Percentiles rank a stretch among this genome's conserved stretches.
phyloP scores from a whole-genome alignment of 2,797 vertebrate species.

The Hippopotamyrus pictus region DNA sequence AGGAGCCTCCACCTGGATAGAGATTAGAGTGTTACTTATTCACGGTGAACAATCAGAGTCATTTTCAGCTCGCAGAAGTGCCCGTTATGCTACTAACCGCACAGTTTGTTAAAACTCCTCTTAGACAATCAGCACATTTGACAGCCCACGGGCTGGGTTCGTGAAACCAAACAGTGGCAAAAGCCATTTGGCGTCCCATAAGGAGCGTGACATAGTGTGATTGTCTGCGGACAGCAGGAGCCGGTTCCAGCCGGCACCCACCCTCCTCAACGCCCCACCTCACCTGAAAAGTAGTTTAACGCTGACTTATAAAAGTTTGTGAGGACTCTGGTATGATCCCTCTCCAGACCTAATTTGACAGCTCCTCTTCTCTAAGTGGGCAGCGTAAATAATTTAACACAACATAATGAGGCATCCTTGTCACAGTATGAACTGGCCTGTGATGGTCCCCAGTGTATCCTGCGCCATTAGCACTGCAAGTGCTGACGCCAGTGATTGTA shows the following conservation, averaged over 20 bases:
- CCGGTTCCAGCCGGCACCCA: background rate
- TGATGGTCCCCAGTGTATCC: background rate
- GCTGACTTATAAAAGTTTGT: background rate
- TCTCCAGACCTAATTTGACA: background rate
- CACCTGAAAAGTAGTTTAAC: background rate
- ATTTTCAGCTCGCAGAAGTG: background rate
- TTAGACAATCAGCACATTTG: background rate
- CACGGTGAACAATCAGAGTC: background rate
- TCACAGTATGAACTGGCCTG: background rate
- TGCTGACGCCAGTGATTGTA: background rate
- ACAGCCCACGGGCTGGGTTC: background rate
- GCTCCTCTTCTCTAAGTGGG: background rate
- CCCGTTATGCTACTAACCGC: background rate
- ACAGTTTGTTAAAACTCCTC: background rate
- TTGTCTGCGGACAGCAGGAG: background rate
- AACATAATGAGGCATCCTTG: background rate
- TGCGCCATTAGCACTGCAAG: background rate
- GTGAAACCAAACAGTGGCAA: background rate
- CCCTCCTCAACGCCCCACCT: background rate
- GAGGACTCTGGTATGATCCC: background rate
- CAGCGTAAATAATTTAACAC: constrained; percentile 4
- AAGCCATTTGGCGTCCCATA: background rate
- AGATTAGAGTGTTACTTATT: background rate
- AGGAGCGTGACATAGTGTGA: background rate
- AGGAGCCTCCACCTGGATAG: background rate